Evolutionary conservation across 1,140 invertebrate genomes (phyloP).

Genomic region (Thaumetopoea pityocampa): DNA sequence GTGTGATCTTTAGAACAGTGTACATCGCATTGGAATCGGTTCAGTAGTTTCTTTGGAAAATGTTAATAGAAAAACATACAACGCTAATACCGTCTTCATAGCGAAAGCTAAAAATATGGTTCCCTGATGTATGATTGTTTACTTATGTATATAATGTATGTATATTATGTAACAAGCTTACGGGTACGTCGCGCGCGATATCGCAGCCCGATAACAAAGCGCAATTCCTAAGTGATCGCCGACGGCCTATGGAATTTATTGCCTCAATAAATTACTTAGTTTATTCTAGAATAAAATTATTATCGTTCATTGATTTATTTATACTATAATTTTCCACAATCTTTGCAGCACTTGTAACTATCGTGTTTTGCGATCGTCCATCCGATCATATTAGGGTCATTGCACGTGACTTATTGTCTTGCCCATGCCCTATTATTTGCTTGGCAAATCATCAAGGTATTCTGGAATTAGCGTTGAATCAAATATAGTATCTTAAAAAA

Average conservation of each 20-base stretch:
- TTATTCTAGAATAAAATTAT: constrained; percentile 26
- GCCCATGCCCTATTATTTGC: constrained; percentile 16
- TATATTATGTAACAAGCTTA: too few species aligned
- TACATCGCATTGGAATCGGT: too few species aligned
- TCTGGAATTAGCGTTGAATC: constrained; percentile 13
- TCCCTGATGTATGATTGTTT: neutral
- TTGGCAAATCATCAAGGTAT: constrained; percentile 34
- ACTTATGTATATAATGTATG: too few species aligned
- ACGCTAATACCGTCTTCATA: too few species aligned
- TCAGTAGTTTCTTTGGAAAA: too few species aligned
- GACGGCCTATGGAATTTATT: constrained; percentile 24
- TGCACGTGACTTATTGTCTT: constrained; percentile 31
- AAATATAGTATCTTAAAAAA: constrained; percentile 6
- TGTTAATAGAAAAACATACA: too few species aligned
- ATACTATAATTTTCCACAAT: constrained; percentile 16
- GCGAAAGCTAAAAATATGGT: too few species aligned
- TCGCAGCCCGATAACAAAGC: constrained; percentile 18
- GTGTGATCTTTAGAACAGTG: too few species aligned
- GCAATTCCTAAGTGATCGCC: constrained; percentile 17
- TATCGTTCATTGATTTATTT: constrained; percentile 25
- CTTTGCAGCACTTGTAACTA: constrained; percentile 3
- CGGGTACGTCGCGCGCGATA: too few species aligned
- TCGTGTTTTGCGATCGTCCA: neutral
- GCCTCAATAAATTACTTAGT: constrained; percentile 22
- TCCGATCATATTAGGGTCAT: constrained; percentile 24